These are phyloP conservation scores for Magallana angulata DNA, from an alignment of 1,140 invertebrate species.

Conservation along the genomic window DNA sequence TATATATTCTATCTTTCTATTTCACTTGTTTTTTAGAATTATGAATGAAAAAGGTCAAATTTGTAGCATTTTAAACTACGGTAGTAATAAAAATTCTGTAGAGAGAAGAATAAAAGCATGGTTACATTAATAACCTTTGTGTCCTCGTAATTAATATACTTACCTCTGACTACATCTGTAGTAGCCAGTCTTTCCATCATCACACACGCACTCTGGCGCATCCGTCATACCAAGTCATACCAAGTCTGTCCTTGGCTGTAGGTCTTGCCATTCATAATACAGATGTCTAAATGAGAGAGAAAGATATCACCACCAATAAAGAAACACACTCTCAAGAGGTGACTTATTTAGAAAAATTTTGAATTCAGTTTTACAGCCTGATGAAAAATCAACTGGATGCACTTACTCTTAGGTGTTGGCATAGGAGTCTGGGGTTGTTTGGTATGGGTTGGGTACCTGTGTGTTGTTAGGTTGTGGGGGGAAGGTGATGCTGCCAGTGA, in stretches of 20 bases:
- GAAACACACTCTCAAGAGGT: too few relatives aligned
- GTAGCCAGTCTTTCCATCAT: constrained; percentile 59
- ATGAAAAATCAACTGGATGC: neutral
- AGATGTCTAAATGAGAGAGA: constrained; percentile 29
- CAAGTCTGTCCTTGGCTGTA: constrained; percentile 60
- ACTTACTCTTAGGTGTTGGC: constrained; percentile 24
- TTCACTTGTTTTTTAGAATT: too few relatives aligned
- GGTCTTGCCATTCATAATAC: constrained; percentile 52
- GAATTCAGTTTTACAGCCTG: neutral
- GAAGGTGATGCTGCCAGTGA: constrained; percentile 11
- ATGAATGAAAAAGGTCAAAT: too few relatives aligned
- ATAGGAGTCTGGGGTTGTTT: neutral
- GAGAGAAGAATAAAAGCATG: too few relatives aligned
- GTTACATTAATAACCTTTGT: too few relatives aligned
- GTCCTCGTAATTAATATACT: constrained; percentile 5
- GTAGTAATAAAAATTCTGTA: too few relatives aligned
- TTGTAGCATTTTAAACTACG: too few relatives aligned
- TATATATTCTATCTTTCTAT: too few relatives aligned
- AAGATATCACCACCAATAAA: neutral
- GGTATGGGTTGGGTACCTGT: constrained; percentile 49
- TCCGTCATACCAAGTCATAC: constrained; percentile 14
- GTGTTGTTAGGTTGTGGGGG: constrained; percentile 38
- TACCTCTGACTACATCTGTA: constrained; percentile 61
- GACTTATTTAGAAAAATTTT: neutral
- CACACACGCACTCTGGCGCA: constrained; percentile 58